Evolutionary conservation across 2,113 vertebrate genomes (phyloP), one percentile per base, ranked within the genome.

Genomic region (Rana temporaria): DNA sequence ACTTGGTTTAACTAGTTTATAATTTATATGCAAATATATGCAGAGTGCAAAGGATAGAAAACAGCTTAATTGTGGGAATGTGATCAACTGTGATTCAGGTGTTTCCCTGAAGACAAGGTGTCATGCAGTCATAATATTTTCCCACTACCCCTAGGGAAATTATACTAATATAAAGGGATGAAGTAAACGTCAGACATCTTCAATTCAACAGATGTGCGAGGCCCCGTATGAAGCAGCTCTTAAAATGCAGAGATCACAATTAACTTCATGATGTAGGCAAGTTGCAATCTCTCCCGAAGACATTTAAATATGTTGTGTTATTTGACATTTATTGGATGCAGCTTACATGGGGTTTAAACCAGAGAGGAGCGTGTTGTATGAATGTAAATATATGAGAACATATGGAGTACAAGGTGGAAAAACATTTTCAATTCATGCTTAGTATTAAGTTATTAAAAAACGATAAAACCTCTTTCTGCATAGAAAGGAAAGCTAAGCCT

Each of bases 21-120:
- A 56, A 81, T 73, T 65, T 56, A 57, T 32, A 81, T 81, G 79
- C 69, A 81, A 81, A 81, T 81, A 81, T 81, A 81, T 81, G 79
- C 64, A 81, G 62, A 81, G 62, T 63, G 42, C 59, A 19, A 32
- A 34, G 57, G 69, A 64, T 62, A 42, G 79, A 64, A 71, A 81
- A 52, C 38, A 62, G 69, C 78, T 73, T 72, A 73, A 65, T 64
- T 55, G 57, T 62, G 69, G 65, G 68, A 73, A 72, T 53, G 26
- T 81, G 79, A 81, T 81, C 73, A 81, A 55, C 59, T 18, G 4
- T 64, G 69, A 65, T 65, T 55, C 59, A 73, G 69, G 79, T 73
- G 65, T 73, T 64, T 81, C 79, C 69, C 69, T 15, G 22, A 32
- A 71, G 79, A 73, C 55, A 34, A 30, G 7, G 56, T 63, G 26